Evolutionary conservation across 2,113 vertebrate species (phyloP).

Genomic region (Nicator chloris): DNA sequence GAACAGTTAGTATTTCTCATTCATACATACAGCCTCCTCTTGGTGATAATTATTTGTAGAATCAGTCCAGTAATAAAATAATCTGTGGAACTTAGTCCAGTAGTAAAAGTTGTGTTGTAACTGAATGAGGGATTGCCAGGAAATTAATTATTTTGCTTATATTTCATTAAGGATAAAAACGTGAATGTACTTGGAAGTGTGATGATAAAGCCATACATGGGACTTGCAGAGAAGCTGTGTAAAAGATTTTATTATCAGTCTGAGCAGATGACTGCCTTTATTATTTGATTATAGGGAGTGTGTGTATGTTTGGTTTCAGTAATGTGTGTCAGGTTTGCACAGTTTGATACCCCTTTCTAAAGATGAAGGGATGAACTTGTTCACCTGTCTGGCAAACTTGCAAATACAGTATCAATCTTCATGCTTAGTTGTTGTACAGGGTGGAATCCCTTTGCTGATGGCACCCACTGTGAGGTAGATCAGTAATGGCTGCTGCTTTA

Average conservation of each 20-base stretch:
- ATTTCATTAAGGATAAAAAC: neutral
- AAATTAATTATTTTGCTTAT: neutral
- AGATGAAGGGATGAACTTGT: neutral
- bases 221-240: neutral
- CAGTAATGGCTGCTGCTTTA: neutral
- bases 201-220: neutral
- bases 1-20: neutral
- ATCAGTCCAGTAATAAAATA: neutral
- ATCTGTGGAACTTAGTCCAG: neutral
- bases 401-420: neutral
- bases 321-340: neutral
- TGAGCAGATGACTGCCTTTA: neutral
- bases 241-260: neutral
- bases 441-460: neutral
- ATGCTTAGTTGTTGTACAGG: neutral
- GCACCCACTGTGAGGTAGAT: neutral
- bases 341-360: neutral
- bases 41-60: neutral
- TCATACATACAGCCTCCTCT: neutral
- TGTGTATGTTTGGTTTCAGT: neutral
- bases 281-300: neutral
- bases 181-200: neutral
- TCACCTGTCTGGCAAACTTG: neutral
- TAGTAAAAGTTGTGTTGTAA: neutral
- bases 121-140: neutral